phyloP scores from a whole-genome alignment of 2,113 vertebrate species.

The Corythaeola cristata region DNA sequence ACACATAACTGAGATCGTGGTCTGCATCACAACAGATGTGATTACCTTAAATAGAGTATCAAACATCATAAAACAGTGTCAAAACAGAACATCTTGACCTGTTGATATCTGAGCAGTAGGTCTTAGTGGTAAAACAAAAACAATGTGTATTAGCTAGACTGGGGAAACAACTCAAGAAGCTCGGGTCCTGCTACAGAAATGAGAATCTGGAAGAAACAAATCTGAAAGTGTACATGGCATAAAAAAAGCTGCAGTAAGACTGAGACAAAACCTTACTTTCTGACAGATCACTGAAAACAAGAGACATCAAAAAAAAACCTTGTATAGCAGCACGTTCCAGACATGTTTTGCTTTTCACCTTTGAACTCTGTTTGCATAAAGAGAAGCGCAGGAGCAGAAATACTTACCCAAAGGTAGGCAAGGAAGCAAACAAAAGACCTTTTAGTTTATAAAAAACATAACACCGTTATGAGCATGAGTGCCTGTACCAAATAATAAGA shows the following conservation, averaged over 20 bases:
- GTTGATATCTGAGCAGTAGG: neutral
- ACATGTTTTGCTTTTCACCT: neutral
- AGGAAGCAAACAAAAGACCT: neutral
- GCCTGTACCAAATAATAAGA: neutral
- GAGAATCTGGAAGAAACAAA: neutral
- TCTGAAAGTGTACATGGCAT: neutral
- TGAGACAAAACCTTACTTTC: neutral
- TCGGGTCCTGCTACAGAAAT: neutral
- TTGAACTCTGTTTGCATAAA: neutral
- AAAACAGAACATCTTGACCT: neutral
- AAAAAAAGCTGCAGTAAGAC: neutral
- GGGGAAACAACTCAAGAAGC: neutral
- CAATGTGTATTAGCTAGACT: neutral
- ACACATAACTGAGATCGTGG: neutral
- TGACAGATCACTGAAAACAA: neutral
- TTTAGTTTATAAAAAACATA: neutral
- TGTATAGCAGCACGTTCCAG: neutral
- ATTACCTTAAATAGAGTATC: neutral
- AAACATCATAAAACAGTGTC: neutral
- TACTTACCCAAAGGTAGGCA: neutral
- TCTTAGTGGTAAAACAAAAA: neutral
- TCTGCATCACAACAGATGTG: neutral
- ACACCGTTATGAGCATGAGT: neutral
- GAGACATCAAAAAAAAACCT: neutral
- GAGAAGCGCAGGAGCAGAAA: neutral